Evolutionary conservation across 2,797 vertebrate genomes (phyloP).

Genomic region (Craterocephalus amniculus): DNA sequence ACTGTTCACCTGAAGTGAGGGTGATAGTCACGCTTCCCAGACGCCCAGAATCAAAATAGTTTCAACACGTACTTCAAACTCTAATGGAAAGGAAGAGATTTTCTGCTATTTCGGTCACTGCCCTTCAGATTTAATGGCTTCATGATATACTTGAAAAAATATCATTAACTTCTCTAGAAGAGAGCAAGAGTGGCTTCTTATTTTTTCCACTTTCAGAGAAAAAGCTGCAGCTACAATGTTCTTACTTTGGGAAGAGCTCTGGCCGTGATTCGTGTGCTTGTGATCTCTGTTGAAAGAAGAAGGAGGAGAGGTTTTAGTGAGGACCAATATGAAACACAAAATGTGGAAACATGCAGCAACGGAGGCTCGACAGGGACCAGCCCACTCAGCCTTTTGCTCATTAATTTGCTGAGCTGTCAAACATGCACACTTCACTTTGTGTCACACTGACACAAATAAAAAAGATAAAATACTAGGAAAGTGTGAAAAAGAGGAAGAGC

Average conservation of each 20-base stretch:
- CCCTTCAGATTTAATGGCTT: constrained; percentile 43
- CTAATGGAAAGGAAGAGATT: constrained; percentile 54
- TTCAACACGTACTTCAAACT: constrained; percentile 56
- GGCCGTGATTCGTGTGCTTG: constrained; percentile 64
- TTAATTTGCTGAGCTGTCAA: constrained; percentile 8
- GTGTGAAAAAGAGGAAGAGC: neutral
- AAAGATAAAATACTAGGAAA: neutral
- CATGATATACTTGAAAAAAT: constrained; percentile 44
- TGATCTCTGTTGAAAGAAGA: constrained; percentile 54
- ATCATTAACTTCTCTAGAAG: constrained; percentile 26
- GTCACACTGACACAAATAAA: constrained; percentile 8
- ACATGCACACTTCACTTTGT: constrained; percentile 17
- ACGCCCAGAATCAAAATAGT: constrained; percentile 42
- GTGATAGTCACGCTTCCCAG: constrained; percentile 23
- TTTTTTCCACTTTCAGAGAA: neutral
- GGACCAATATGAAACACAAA: neutral
- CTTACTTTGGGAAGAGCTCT: constrained; percentile 83
- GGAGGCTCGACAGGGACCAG: constrained; percentile 25
- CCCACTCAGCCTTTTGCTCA: neutral
- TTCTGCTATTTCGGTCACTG: constrained; percentile 39
- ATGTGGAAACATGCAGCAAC: constrained; percentile 25
- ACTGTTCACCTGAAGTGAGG: constrained; percentile 47
- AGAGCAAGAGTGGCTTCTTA: constrained; percentile 13
- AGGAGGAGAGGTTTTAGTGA: constrained; percentile 24
- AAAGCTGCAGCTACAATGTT: constrained; percentile 7